Conservation (phyloP, 2,113 vertebrate species). For the Erpornis zantholeuca region DNA sequence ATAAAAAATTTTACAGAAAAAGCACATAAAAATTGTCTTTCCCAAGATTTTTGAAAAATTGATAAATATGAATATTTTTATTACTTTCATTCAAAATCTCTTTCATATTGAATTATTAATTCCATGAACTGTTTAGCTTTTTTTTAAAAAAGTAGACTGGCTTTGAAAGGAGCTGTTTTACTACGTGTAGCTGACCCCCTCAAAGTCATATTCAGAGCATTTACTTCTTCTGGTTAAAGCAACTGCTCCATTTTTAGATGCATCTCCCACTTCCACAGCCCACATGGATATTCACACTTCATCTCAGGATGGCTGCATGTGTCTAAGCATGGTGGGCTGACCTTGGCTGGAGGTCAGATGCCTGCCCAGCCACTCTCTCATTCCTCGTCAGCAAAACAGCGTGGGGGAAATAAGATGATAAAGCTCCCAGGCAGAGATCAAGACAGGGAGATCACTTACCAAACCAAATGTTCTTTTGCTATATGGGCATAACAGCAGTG, state of each 20-base stretch:
- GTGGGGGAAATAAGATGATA: background rate
- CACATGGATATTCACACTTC: background rate
- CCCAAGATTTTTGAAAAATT: background rate
- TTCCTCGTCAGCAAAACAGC: background rate
- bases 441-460: background rate
- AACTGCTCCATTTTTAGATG: background rate
- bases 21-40: background rate
- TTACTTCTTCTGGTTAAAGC: background rate
- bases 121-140: background rate
- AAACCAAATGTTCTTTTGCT: background rate
- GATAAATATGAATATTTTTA: background rate
- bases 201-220: background rate
- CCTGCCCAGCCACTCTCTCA: background rate
- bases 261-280: background rate
- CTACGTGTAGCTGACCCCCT: background rate
- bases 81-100: background rate
- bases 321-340: background rate
- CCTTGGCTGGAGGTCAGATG: background rate
- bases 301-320: background rate
- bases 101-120: background rate
- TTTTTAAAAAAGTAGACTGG: background rate
- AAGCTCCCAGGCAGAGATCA: background rate
- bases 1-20: background rate
- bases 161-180: background rate
- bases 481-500: background rate